A percentile compares a stretch with the other conserved stretches of the same genome.
Evolutionary conservation across 2,888 invertebrate genomes (phyloP).

Genomic region (Dicyrtomina minuta): DNA sequence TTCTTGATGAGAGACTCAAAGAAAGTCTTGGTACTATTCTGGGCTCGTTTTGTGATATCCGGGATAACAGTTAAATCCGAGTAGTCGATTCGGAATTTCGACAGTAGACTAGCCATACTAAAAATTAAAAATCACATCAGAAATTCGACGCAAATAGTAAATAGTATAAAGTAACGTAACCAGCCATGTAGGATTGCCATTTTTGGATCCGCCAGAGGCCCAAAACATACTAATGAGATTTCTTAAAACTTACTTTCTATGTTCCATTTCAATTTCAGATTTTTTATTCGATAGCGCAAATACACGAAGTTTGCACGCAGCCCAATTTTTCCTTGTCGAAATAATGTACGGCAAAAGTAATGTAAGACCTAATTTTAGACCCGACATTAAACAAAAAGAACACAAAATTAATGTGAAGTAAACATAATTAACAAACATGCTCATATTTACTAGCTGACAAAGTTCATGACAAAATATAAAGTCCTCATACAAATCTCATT

Average conservation of each 20-base stretch:
- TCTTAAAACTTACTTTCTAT: constrained; percentile 79
- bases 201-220: no score
- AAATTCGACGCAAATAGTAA: no score
- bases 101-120: constrained; percentile 89
- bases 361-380: constrained; percentile 62
- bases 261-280: constrained; percentile 74
- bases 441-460: no score
- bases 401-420: no score
- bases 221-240: no score
- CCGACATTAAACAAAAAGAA: no score
- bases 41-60: constrained; percentile 77
- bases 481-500: no score
- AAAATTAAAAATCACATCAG: constrained; percentile 24
- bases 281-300: constrained; percentile 80
- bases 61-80: constrained; percentile 87
- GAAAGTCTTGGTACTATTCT: constrained; percentile 69
- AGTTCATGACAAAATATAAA: no score
- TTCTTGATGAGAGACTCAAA: constrained; percentile 72
- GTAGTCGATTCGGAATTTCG: constrained; percentile 93
- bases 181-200: no score
- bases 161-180: no score
- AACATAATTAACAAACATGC: no score
- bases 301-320: constrained; percentile 73
- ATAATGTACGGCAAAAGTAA: constrained; percentile 83
- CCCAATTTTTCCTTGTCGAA: constrained; percentile 75